These are phyloP conservation scores for Drosophila monieri DNA, from an alignment of 2,888 invertebrate species.

Conservation along the genomic window DNA sequence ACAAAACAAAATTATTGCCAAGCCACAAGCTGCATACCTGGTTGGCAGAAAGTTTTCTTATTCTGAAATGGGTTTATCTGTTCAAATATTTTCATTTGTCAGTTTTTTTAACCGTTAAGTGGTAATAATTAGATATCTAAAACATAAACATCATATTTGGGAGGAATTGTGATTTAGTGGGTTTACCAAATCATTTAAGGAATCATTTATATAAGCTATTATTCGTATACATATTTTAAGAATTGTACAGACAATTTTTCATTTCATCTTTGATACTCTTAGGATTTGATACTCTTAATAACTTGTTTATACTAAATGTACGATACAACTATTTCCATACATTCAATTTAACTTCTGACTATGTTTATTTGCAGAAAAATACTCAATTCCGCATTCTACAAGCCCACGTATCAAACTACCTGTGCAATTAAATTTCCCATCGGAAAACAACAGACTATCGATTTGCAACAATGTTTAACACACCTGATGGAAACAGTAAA, in stretches of 20 bases:
- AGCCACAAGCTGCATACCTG: conserved; percentile 2
- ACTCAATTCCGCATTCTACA: not conserved
- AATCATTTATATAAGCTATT: no score
- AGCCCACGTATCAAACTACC: conserved; percentile 34
- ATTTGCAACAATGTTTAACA: conserved; percentile 51
- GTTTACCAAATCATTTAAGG: no score
- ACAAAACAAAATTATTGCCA: conserved; percentile 9
- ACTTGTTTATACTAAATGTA: no score
- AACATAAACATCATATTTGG: no score
- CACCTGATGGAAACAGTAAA: conserved; percentile 36
- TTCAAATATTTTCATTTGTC: not conserved
- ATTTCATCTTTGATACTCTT: no score
- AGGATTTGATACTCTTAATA: no score
- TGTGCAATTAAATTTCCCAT: conserved; percentile 29
- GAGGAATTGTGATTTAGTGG: no score
- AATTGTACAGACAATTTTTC: not conserved
- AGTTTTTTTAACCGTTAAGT: not conserved
- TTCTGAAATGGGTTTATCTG: not conserved
- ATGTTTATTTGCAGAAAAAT: conserved; percentile 10
- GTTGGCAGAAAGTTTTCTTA: not conserved
- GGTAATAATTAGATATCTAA: no score
- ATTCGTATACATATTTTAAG: not conserved
- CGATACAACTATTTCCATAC: no score
- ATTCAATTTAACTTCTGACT: not conserved
- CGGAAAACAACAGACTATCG: conserved; percentile 9